These are phyloP conservation scores for Lerista edwardsae DNA, from an alignment of 2,797 vertebrate species.

Conservation along the genomic window DNA sequence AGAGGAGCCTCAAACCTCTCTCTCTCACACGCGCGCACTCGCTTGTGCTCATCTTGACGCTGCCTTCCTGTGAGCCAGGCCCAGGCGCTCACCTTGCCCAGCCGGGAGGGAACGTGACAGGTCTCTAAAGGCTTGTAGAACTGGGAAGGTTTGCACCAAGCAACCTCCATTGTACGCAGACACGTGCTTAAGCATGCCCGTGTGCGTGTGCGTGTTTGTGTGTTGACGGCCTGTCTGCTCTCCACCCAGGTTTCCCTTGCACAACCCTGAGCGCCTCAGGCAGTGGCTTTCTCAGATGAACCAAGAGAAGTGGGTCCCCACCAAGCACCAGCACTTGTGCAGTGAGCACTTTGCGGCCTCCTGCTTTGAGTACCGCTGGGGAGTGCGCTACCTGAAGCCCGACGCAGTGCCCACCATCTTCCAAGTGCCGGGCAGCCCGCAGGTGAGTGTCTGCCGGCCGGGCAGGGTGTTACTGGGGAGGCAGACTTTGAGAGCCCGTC, in stretches of 20 bases:
- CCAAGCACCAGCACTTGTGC: slow-evolving; percentile 83
- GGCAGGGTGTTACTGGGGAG: not conserved
- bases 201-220: too few relatives aligned
- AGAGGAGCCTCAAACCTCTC: too few relatives aligned
- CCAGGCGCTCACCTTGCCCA: too few relatives aligned
- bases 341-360: slow-evolving; percentile 79
- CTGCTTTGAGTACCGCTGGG: slow-evolving; percentile 81
- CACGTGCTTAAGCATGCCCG: too few relatives aligned
- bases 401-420: slow-evolving; percentile 82
- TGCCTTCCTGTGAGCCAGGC: too few relatives aligned
- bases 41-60: too few relatives aligned
- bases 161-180: not conserved
- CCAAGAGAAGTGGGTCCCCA: slow-evolving; percentile 78
- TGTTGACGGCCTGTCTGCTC: not conserved
- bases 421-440: slow-evolving; percentile 30
- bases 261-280: slow-evolving; percentile 76
- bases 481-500: too few relatives aligned
- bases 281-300: slow-evolving; percentile 83
- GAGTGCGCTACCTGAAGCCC: slow-evolving; percentile 77
- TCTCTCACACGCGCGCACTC: too few relatives aligned
- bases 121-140: not conserved
- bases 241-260: slow-evolving; percentile 79
- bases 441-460: slow-evolving; percentile 41
- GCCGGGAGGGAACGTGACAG: too few relatives aligned
- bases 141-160: too few relatives aligned